A percentile compares a stretch with the other conserved stretches of the same genome.
Conservation (phyloP, 2,888 invertebrate species). For the Drosophila buzzatii region DNA sequence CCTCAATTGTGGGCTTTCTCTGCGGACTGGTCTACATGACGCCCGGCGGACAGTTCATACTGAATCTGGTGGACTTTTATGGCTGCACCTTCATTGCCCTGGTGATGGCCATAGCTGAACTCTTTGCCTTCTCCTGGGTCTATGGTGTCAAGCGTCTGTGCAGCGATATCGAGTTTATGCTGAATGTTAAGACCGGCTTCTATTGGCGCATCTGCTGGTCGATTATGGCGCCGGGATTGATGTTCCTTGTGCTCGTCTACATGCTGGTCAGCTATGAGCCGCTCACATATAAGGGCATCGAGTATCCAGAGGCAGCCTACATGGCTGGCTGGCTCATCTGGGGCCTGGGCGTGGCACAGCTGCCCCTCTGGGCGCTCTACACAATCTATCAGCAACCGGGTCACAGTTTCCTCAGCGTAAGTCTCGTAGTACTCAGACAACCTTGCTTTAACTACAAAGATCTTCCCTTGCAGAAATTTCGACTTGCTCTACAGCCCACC, state of each 20-base stretch:
- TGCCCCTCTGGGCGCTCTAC: constrained; percentile 85
- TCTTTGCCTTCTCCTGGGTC: constrained; percentile 90
- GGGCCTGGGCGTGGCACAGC: constrained; percentile 86
- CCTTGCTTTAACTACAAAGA: not conserved
- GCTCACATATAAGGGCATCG: constrained; percentile 87
- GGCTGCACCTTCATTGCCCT: constrained; percentile 92
- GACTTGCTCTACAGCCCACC: constrained; percentile 75
- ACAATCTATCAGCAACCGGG: constrained; percentile 81
- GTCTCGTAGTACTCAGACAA: not conserved
- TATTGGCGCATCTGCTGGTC: constrained; percentile 95
- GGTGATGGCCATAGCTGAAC: constrained; percentile 88
- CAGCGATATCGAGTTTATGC: constrained; percentile 92
- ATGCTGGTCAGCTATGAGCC: constrained; percentile 88
- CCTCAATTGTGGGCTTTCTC: constrained; percentile 86
- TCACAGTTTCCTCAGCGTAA: constrained; percentile 47
- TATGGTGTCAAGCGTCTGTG: constrained; percentile 91
- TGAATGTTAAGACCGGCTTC: constrained; percentile 87
- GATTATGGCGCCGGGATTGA: constrained; percentile 89
- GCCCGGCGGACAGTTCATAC: constrained; percentile 90
- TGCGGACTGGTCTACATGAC: constrained; percentile 88
- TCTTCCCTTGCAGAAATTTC: constrained; percentile 77
- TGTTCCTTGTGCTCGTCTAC: constrained; percentile 90
- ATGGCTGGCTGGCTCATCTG: constrained; percentile 86
- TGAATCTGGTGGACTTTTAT: constrained; percentile 90
- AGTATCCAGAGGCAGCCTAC: constrained; percentile 88